Evolutionary conservation across 2,113 vertebrate species (phyloP), one percentile per base, ranked within the genome.

Genomic region (Pantherophis guttatus): DNA sequence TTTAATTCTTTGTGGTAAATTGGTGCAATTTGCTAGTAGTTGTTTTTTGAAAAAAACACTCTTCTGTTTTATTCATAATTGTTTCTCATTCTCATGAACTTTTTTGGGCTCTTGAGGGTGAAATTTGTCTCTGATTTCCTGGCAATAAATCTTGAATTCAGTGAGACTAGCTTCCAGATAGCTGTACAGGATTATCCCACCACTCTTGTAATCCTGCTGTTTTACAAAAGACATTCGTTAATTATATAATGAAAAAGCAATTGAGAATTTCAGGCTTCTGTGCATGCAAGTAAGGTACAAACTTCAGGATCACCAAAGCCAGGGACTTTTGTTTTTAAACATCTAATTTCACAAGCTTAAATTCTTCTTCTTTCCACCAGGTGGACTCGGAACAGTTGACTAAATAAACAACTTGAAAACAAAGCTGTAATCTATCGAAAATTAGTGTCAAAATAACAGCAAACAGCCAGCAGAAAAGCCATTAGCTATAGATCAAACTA

Each of bases 231-330:
- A 24, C 13, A 8, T 58, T 59, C 1, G 33, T 29, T 44, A 65
- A 39, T 39, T 81, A 23, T 39, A 81, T 81, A 9, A 81, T 44
- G 75, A 39, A 44, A 44, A 81, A 81, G 39, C 70, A 81, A 21
- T 81, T 81, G 75, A 81, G 75, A 44, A 17, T 44, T 44, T 0
- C 5, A 23, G 81, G 15, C 91, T 55, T 57, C 24, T 2, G 29
- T 0, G 0, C 0, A 1, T 5, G 75, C 3, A 0, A 54, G 10
- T 33, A 23, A 29, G n/a, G n/a, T 58, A 33, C 6, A 62, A 48
- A 53, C 12, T 88, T 87, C 44, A 24, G 19, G 58, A 50, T 86
- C 50, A 11, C 52, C 65, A 26, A 29, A 54, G 23, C 6, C 29
- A 75, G 24, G 59, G 50, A 53, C 8, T 53, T 8, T 50, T 75